phyloP scores from a whole-genome alignment of 2,113 vertebrate species.

The Chaetops frenatus region DNA sequence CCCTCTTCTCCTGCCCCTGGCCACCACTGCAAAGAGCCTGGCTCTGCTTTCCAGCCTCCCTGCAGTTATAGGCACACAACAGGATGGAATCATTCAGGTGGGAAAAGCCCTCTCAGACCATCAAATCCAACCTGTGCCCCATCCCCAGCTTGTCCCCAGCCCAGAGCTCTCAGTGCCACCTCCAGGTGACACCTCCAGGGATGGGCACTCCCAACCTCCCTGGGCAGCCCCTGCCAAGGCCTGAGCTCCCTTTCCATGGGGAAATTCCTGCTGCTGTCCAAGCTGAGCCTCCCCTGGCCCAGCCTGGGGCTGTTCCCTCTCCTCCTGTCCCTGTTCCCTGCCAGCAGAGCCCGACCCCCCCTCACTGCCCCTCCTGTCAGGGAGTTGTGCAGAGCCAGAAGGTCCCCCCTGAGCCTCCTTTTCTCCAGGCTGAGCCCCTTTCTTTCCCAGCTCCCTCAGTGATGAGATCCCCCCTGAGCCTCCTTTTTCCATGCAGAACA shows the following conservation, averaged over 20 bases:
- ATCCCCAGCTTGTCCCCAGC: background rate
- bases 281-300: background rate
- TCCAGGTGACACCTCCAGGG: background rate
- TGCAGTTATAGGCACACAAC: background rate
- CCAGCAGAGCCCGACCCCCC: background rate
- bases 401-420: background rate
- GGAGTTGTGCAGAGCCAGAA: background rate
- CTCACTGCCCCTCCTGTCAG: background rate
- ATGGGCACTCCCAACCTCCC: background rate
- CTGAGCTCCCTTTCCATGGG: background rate
- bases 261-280: background rate
- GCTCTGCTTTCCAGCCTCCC: background rate
- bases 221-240: background rate
- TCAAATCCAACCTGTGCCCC: rapidly evolving
- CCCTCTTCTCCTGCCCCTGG: background rate
- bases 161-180: rapidly evolving
- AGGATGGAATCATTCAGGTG: rapidly evolving
- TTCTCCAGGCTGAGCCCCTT: background rate
- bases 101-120: background rate
- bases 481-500: background rate
- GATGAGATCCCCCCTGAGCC: background rate
- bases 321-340: background rate
- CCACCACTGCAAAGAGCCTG: background rate
- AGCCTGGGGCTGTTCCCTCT: background rate
- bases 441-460: background rate